Percentiles rank a stretch among this genome's conserved stretches.
These are phyloP conservation scores for Cherax destructor DNA, from an alignment of 1,140 invertebrate species.

Conservation along the genomic window DNA sequence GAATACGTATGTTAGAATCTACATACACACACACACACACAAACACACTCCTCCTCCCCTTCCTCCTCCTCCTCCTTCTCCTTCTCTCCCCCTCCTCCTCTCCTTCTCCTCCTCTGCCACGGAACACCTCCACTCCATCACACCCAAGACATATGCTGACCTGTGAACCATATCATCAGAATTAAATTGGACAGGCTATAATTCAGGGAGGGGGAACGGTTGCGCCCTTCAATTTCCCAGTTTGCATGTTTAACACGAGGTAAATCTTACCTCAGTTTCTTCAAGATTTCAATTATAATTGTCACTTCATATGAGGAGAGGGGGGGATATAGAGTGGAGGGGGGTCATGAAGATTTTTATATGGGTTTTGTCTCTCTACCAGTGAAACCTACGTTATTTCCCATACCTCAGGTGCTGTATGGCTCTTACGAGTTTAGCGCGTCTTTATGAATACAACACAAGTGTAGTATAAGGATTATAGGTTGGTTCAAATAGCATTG, in stretches of 20 bases:
- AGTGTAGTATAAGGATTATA: too few species aligned
- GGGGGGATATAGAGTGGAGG: too few species aligned
- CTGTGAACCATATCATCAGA: constrained; percentile 46
- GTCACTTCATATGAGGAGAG: neutral
- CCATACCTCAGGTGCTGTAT: too few species aligned
- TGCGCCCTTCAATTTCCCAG: neutral
- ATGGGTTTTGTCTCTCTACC: too few species aligned
- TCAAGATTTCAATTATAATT: constrained; percentile 43
- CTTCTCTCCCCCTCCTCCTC: neutral
- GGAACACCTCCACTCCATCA: constrained; percentile 35
- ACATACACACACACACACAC: too few species aligned
- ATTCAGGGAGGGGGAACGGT: constrained; percentile 16
- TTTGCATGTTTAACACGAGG: constrained; percentile 38
- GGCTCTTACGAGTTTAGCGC: too few species aligned
- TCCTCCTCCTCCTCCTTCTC: neutral
- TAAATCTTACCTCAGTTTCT: constrained; percentile 25
- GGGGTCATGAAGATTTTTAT: too few species aligned
- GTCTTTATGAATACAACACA: too few species aligned
- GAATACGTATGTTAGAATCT: too few species aligned
- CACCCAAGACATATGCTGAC: neutral
- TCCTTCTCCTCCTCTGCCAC: neutral
- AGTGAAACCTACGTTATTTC: too few species aligned
- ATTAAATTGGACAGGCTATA: constrained; percentile 55
- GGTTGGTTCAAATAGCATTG: too few species aligned
- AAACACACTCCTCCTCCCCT: neutral